These are phyloP conservation scores for Tragelaphus imberbis DNA, from an alignment of 2,113 vertebrate species.

Conservation along the genomic window DNA sequence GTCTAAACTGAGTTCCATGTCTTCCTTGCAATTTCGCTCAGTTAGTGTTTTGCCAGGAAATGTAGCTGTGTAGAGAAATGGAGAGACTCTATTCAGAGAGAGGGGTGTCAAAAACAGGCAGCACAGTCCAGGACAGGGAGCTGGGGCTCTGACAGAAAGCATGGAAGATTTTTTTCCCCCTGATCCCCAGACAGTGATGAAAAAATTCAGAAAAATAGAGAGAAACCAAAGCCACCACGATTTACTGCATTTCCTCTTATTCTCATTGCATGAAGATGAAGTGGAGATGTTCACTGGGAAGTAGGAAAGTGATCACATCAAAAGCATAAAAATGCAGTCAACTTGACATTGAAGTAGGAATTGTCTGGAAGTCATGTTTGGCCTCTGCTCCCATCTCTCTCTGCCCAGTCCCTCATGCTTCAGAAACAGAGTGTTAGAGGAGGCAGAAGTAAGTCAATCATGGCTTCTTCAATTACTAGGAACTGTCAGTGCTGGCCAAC, in stretches of 20 bases:
- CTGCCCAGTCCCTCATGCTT: not conserved
- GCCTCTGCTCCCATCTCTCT: not conserved
- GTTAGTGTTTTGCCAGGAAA: constrained; percentile 53
- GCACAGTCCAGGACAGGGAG: not conserved
- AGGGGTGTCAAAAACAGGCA: not conserved
- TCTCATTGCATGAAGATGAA: not conserved
- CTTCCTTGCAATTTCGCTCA: constrained; percentile 54
- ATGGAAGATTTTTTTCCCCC: not conserved
- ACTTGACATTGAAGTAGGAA: not conserved
- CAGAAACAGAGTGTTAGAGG: not conserved
- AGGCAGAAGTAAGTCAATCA: constrained; percentile 1
- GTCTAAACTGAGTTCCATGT: constrained; percentile 56
- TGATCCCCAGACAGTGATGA: not conserved
- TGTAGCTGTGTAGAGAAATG: constrained; percentile 15
- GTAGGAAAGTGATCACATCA: not conserved
- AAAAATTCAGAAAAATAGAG: not conserved
- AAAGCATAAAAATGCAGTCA: not conserved
- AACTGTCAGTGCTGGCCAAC: not conserved
- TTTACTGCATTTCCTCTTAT: not conserved
- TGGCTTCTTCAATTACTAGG: constrained; percentile 14
- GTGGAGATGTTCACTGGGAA: not conserved
- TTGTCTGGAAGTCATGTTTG: not conserved
- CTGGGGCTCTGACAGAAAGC: not conserved
- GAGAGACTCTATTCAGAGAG: constrained; percentile 22
- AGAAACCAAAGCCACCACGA: not conserved